Base-by-base conservation (phyloP, 2,797 vertebrate genomes). In the Centroberyx gerrardi region DNA sequence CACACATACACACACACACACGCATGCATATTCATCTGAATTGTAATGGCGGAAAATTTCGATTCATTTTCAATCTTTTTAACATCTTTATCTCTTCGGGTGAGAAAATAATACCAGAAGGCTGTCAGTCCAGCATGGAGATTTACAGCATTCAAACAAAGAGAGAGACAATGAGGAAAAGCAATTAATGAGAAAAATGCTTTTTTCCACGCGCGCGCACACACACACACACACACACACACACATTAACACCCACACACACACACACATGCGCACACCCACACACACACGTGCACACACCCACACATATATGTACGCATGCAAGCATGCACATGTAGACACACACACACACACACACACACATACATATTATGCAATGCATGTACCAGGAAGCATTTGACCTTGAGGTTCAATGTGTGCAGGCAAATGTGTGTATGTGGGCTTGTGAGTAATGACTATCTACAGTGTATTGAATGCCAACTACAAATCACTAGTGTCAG, bases 401-500 rank as follows among this genome's bases (percentile, higher is more conserved):
- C 87, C 86, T 87, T 90, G 82, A 83, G 40, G 22, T 48, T 49
- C 5, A 38, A 2, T 33, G 17, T 31, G 40, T 8, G 14, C 18
- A 64, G 29, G 8, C 62, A 56, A 66, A 46, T 56, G 36, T 7
- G 29, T 54, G 22, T 61, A 73, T 68, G 55, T 18, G 40, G 29
- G 3, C 17, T 22, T 63, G 74, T 42, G 51, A 70, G 46, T 69
- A 49, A 65, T 36, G 67, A 67, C 38, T 12, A 1, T 8, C 6
- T 9, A 40, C 8, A 69, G 60, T 72, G 44, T 55, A 42, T 71
- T 3, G 8, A 62, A 66, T 78, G 72, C 66, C 18, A 76, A 74
- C n/a, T 76, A 74, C 83, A 79, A 81, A 85, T 84, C 58, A 69
- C 68, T 52, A 9, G 73, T 82, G 65, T 74, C 76, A 78, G 76